Conservation (phyloP, 1,140 invertebrate genomes). For the Tetranychus cinnabarinus region DNA sequence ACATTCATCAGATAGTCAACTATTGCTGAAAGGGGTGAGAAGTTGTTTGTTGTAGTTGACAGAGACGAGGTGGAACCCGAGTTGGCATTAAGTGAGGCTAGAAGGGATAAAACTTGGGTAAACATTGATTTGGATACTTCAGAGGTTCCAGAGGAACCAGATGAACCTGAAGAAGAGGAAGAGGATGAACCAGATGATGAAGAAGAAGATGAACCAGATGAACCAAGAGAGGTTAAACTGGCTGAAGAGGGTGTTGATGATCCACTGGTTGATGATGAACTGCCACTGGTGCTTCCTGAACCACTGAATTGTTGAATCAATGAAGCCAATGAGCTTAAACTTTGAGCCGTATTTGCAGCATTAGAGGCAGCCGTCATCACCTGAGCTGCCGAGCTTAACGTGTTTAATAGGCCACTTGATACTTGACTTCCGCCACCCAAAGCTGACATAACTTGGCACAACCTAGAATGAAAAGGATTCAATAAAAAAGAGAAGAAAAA, state of each 20-base stretch:
- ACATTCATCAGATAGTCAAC: constrained; percentile 6
- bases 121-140: background rate
- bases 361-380: background rate
- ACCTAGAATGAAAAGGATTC: background rate
- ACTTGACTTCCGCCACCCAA: background rate
- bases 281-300: background rate
- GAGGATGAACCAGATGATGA: background rate
- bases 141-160: background rate
- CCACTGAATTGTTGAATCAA: background rate
- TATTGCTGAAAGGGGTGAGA: constrained; percentile 6
- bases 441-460: constrained; percentile 1
- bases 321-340: background rate
- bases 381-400: background rate
- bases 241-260: background rate
- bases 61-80: background rate
- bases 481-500: background rate
- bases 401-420: background rate
- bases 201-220: background rate
- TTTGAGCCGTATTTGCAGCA: background rate
- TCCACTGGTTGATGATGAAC: background rate
- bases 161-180: background rate
- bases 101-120: constrained; percentile 3
- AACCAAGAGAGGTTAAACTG: background rate
- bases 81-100: background rate
- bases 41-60: background rate